Base-by-base conservation (phyloP, 2,113 vertebrate species). In the Ochotona curzoniae region DNA sequence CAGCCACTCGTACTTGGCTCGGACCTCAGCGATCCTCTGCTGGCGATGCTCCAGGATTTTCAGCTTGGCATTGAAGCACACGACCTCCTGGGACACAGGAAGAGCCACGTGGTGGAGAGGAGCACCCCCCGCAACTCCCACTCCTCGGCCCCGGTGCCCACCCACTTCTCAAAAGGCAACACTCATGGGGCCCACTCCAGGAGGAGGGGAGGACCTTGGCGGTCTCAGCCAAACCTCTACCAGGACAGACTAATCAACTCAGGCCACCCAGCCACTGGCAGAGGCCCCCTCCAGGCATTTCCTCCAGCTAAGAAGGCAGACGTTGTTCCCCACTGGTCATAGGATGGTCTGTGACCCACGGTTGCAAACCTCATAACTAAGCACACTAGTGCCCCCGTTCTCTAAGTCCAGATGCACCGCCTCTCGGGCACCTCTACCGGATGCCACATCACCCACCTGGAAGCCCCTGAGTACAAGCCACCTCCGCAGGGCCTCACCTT, bases 1-100 rank as follows among this genome's bases (percentile, higher is more conserved):
- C 97, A 99, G 98, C 98, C 99, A 98, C 95, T 99, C 99, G 1
- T 99, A 99, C 97, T 99, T 99, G 96, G 99, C 99, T 90, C 98
- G 98, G 93, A 99, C 98, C 97, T 99, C 99, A 7, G 98, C 98
- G 78, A 99, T 99, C 76, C 99, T 98, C 98, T 99, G 99, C 97
- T 99, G 99, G 93, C 99, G 99, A 79, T 99, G 98, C 95, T 99
- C 99, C 97, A 99, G 95, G 88, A 99, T 98, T 87, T 99, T 99
- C 96, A 99, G 98, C 91, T 99, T 99, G 38, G 99, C 98, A 4
- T 98, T 99, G 97, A 99, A 98, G 89, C 98, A 98, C 90, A 98
- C 94, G 89, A 98, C 96, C 94, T 99, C 99, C 99, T 99, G 44
- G 67, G 73, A 96, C 3, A 84, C 57, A 92, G 64, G 18, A 49